Conservation (phyloP, 2,113 vertebrate species). For the Salvelinus namaycush region DNA sequence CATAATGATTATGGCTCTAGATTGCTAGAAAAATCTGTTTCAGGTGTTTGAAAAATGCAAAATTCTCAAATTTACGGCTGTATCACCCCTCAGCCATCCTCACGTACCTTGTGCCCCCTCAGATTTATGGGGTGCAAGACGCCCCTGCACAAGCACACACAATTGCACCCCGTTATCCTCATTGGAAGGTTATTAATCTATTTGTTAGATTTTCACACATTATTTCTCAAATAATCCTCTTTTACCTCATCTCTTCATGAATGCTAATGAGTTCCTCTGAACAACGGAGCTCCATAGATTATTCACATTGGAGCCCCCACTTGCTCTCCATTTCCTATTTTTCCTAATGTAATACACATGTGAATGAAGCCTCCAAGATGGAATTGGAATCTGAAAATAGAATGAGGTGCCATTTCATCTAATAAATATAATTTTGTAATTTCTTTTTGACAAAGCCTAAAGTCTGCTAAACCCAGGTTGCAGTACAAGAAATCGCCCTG, state of each 20-base stretch:
- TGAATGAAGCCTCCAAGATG: slow-evolving; percentile 70
- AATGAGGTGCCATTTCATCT: slow-evolving; percentile 52
- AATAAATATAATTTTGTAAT: slow-evolving; percentile 66
- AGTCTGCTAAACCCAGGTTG: slow-evolving; percentile 45
- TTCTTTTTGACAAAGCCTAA: slow-evolving; percentile 54
- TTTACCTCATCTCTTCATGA: slow-evolving; percentile 84
- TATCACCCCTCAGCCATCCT: no score
- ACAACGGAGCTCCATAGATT: slow-evolving; percentile 81
- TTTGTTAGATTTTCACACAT: slow-evolving; percentile 80
- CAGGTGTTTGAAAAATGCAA: no score
- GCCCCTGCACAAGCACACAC: background rate
- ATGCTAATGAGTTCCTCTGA: slow-evolving; percentile 86
- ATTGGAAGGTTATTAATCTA: slow-evolving; percentile 73
- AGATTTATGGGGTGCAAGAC: no score
- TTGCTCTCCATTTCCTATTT: slow-evolving; percentile 43
- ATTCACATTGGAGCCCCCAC: slow-evolving; percentile 78
- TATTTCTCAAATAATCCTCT: slow-evolving; percentile 86
- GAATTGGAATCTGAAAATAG: slow-evolving; percentile 54
- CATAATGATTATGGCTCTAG: no score
- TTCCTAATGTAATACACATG: slow-evolving; percentile 71
- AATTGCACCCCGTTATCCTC: slow-evolving; percentile 43
- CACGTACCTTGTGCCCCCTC: no score
- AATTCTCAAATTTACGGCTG: no score
- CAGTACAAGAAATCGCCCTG: slow-evolving; percentile 28
- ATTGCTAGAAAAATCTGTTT: no score